Conservation (phyloP, 2,888 invertebrate species). For the Chromoteleia sp. region DNA sequence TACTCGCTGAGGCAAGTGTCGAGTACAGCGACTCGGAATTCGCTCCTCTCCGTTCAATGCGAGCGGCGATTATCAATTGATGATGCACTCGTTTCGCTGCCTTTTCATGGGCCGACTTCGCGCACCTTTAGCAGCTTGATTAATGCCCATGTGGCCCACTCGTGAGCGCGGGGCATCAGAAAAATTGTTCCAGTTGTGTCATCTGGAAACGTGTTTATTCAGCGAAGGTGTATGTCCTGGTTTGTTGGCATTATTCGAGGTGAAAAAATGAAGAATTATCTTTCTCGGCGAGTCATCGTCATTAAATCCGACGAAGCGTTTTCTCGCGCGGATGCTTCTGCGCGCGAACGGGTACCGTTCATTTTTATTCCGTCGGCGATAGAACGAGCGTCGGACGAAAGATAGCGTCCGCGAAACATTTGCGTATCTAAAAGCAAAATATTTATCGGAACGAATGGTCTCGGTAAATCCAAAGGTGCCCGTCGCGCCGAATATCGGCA, state of each 20-base stretch:
- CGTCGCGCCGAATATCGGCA: too few relatives aligned
- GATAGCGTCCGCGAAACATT: too few relatives aligned
- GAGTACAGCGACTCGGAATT: constrained; percentile 46
- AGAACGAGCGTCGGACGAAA: too few relatives aligned
- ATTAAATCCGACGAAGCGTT: constrained; percentile 4
- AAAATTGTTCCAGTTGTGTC: constrained; percentile 39
- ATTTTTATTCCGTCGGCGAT: too few relatives aligned
- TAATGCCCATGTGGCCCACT: constrained; percentile 27
- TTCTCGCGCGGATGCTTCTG: too few relatives aligned
- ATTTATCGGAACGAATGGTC: too few relatives aligned
- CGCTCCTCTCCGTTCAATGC: constrained; percentile 32
- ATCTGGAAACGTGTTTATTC: constrained; percentile 37
- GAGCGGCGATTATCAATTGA: constrained; percentile 54
- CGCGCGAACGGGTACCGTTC: too few relatives aligned
- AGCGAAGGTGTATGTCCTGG: constrained; percentile 2
- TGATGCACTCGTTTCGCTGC: constrained; percentile 54
- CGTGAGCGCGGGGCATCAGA: constrained; percentile 3
- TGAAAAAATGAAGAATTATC: constrained; percentile 1
- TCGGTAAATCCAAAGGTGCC: too few relatives aligned
- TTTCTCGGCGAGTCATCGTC: constrained; percentile 5
- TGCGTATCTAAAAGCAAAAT: too few relatives aligned
- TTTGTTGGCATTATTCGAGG: constrained; percentile 6
- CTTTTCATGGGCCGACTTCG: constrained; percentile 45
- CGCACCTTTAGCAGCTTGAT: constrained; percentile 17
- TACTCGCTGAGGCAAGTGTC: constrained; percentile 61